Conservation (phyloP, 2,888 invertebrate species). For the Saturnia pavonia region DNA sequence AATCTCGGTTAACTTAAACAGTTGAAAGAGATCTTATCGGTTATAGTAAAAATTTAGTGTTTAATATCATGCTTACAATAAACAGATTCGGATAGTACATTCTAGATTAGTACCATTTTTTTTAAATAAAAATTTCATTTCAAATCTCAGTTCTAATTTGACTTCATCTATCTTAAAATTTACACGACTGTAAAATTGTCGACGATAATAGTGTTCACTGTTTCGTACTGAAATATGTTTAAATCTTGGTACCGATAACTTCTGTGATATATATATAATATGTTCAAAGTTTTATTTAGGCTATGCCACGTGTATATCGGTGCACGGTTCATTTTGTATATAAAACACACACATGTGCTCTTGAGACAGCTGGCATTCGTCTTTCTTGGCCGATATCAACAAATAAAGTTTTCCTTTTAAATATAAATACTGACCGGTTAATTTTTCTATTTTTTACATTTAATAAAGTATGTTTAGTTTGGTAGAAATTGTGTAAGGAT, state of each 20-base stretch:
- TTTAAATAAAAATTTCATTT: no score
- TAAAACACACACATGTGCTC: conserved; percentile 51
- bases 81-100: neutral
- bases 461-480: no score
- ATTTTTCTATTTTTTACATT: no score
- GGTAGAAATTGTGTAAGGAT: no score
- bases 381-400: conserved; percentile 32
- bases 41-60: neutral
- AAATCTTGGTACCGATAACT: neutral
- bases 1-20: neutral
- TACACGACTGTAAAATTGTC: no score
- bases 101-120: no score
- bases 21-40: neutral
- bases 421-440: neutral
- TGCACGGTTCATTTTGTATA: conserved; percentile 43
- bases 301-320: conserved; percentile 38
- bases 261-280: neutral
- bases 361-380: conserved; percentile 54
- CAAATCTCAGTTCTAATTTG: no score
- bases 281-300: neutral
- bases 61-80: neutral
- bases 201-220: no score
- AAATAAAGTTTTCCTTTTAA: conserved; percentile 7
- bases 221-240: neutral
- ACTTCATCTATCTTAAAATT: no score